Evolutionary conservation across 1,140 invertebrate genomes (phyloP).

Genomic region (Drosophila gunungcola): DNA sequence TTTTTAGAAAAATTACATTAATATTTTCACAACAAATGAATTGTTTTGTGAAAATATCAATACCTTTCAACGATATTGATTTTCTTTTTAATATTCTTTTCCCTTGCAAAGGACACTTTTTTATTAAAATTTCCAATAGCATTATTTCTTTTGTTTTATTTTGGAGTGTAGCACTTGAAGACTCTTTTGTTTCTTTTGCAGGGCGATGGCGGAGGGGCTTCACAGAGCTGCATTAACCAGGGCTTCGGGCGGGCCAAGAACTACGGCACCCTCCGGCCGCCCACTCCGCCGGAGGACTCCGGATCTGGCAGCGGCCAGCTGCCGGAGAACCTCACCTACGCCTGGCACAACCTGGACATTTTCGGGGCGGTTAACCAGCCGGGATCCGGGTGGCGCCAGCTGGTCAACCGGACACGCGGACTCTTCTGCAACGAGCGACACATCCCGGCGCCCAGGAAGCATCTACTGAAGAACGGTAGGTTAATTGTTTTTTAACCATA

Average conservation of each 20-base stretch:
- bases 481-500: background rate
- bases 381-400: conserved; percentile 72
- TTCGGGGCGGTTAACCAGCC: conserved; percentile 85
- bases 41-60: too few species aligned
- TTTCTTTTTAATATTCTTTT: too few species aligned
- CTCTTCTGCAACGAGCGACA: conserved; percentile 80
- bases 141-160: background rate
- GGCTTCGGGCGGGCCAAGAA: conserved; percentile 69
- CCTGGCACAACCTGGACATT: conserved; percentile 90
- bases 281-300: conserved; percentile 31
- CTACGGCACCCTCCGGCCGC: conserved; percentile 66
- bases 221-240: conserved; percentile 68
- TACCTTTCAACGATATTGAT: background rate
- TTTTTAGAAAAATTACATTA: background rate
- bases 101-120: too few species aligned
- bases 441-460: conserved; percentile 86
- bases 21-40: too few species aligned
- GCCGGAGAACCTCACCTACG: conserved; percentile 87
- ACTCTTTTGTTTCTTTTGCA: background rate
- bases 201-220: conserved; percentile 2
- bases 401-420: conserved; percentile 85
- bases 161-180: background rate
- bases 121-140: too few species aligned
- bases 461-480: conserved; percentile 88
- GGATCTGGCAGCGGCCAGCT: conserved; percentile 26